Conservation (phyloP, 1,140 invertebrate species). For the Dreissena polymorpha region DNA sequence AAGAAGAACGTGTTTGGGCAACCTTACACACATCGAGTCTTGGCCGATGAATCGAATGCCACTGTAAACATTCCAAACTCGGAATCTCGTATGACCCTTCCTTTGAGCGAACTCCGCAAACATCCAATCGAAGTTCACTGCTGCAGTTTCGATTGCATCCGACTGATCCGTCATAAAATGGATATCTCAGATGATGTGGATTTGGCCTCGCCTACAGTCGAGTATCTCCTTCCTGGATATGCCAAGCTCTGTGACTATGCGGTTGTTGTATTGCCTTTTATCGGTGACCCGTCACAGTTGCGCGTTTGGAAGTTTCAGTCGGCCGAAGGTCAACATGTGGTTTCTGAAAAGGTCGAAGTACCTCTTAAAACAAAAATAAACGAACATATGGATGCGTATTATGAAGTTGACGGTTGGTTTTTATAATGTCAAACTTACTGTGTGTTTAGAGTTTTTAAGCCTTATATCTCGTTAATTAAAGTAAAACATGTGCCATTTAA, state of each 20-base stretch:
- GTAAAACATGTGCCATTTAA: no score
- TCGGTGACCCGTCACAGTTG: not conserved
- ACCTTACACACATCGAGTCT: not conserved
- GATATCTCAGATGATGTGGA: not conserved
- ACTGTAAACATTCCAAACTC: slow-evolving; percentile 29
- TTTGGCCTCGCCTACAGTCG: slow-evolving; percentile 25
- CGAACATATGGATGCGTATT: slow-evolving; percentile 24
- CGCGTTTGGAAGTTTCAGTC: slow-evolving; percentile 33
- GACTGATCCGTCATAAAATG: not conserved
- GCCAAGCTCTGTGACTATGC: not conserved
- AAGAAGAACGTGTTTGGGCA: slow-evolving; percentile 13
- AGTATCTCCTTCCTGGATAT: slow-evolving; percentile 17
- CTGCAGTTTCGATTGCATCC: not conserved
- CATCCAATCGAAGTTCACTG: slow-evolving; percentile 9
- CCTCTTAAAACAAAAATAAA: slow-evolving; percentile 9
- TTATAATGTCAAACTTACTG: not conserved
- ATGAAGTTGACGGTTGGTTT: slow-evolving; percentile 3
- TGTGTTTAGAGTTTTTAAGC: not conserved
- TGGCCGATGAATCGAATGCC: not conserved
- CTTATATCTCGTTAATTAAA: no score
- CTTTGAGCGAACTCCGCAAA: not conserved
- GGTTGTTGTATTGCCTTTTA: slow-evolving; percentile 21
- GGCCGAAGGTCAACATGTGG: slow-evolving; percentile 14
- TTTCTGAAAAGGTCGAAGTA: not conserved
- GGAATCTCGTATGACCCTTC: slow-evolving; percentile 26